phyloP scores from a whole-genome alignment of 2,797 vertebrate species.

The Loris lydekkerianus region DNA sequence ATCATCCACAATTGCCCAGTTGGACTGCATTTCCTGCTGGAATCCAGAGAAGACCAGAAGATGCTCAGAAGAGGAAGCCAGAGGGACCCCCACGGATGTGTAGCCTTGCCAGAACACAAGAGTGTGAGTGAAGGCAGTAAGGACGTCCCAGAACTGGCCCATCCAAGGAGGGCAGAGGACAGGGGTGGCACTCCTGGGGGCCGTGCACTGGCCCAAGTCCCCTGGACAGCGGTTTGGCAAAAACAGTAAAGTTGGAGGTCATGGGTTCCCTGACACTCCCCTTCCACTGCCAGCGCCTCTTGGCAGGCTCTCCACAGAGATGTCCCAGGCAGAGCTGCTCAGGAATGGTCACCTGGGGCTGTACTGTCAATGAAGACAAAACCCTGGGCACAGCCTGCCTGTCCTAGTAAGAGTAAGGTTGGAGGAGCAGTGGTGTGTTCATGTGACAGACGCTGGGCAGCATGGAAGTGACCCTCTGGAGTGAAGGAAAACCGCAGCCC shows the following conservation, averaged over 20 bases:
- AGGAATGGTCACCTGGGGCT: background rate
- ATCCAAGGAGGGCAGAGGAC: background rate
- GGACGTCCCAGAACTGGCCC: background rate
- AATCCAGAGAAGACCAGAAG: background rate
- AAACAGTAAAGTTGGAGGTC: background rate
- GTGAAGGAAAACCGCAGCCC: rapidly evolving
- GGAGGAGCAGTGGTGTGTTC: rapidly evolving
- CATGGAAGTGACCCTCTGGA: rapidly evolving
- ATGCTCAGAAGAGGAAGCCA: background rate
- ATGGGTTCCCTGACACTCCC: rapidly evolving
- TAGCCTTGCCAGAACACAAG: rapidly evolving
- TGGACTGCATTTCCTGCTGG: background rate
- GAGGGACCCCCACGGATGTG: rapidly evolving
- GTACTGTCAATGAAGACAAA: rapidly evolving
- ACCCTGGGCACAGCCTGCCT: rapidly evolving
- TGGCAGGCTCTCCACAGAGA: background rate
- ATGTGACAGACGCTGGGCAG: too few relatives aligned
- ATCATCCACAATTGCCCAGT: rapidly evolving
- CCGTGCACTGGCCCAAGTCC: too few relatives aligned
- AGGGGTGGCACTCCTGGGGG: background rate
- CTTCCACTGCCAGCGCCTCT: background rate
- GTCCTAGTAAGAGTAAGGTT: background rate
- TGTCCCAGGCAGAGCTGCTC: background rate
- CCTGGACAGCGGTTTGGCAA: background rate
- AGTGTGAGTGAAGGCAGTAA: rapidly evolving